phyloP scores from a whole-genome alignment of 2,888 invertebrate species.

The Listrodromus nycthemerus region DNA sequence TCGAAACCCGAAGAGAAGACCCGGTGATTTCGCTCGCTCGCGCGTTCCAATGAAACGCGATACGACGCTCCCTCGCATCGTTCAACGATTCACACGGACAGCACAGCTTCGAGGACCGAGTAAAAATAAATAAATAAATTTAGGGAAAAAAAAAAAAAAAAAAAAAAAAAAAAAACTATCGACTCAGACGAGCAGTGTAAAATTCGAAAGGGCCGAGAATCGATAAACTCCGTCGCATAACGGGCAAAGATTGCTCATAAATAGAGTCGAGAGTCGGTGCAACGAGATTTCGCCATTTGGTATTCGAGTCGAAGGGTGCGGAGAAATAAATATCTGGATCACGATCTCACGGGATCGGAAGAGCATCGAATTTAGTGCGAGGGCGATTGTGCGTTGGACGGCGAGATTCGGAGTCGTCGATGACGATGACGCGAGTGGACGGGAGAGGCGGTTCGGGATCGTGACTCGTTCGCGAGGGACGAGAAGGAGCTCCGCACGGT shows the following conservation, averaged over 20 bases:
- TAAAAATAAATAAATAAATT: too few relatives aligned
- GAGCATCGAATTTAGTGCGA: constrained; percentile 61
- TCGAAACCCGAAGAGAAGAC: constrained; percentile 8
- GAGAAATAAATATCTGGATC: constrained; percentile 73
- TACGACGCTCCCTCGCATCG: neutral
- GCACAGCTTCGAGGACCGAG: neutral
- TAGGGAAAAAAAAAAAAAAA: neutral
- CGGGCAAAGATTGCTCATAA: too few relatives aligned
- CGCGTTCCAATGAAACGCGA: constrained; percentile 7
- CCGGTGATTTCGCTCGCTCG: neutral
- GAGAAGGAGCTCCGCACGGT: neutral
- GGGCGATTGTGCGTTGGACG: constrained; percentile 7
- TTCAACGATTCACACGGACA: neutral
- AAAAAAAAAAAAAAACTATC: neutral
- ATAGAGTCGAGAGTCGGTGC: too few relatives aligned
- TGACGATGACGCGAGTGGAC: neutral
- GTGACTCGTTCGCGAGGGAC: neutral
- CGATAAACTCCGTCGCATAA: too few relatives aligned
- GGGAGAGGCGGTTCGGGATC: neutral
- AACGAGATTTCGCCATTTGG: constrained; percentile 62
- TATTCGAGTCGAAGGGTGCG: constrained; percentile 73
- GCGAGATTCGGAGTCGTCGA: neutral
- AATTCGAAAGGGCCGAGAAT: too few relatives aligned
- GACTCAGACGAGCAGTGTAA: too few relatives aligned
- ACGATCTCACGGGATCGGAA: too few relatives aligned